Evolutionary conservation across 2,888 invertebrate species (phyloP).

Genomic region (Helicoverpa assulta): DNA sequence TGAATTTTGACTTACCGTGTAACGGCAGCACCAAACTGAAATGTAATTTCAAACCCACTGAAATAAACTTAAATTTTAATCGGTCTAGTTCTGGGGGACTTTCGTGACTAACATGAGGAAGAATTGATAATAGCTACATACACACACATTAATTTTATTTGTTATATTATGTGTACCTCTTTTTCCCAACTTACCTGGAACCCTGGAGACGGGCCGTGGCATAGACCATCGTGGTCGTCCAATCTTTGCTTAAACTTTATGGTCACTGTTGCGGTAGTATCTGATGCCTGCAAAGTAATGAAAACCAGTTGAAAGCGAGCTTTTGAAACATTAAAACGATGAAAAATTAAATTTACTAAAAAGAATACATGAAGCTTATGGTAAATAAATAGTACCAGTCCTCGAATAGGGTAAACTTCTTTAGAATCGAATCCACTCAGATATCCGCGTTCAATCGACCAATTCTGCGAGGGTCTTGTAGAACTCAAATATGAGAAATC

Average conservation of each 20-base stretch:
- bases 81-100: too few relatives aligned
- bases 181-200: constrained; percentile 9
- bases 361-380: too few relatives aligned
- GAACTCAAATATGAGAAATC: constrained; percentile 63
- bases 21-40: too few relatives aligned
- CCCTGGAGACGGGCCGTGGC: constrained; percentile 13
- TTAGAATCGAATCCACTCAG: not conserved
- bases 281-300: constrained; percentile 3
- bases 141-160: too few relatives aligned
- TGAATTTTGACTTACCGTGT: too few relatives aligned
- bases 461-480: constrained; percentile 41
- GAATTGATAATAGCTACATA: too few relatives aligned
- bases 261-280: not conserved
- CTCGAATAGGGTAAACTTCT: constrained; percentile 66
- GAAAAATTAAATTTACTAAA: too few relatives aligned
- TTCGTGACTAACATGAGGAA: too few relatives aligned
- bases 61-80: too few relatives aligned
- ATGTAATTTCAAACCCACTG: too few relatives aligned
- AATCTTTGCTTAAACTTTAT: constrained; percentile 9
- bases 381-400: constrained; percentile 57
- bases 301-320: not conserved
- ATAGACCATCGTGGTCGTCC: constrained; percentile 10
- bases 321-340: too few relatives aligned
- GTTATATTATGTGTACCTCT: not conserved
- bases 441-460: constrained; percentile 66